Evolutionary conservation across 53 echinoderm and acorn worm genomes (phyloP).

Genomic region (Paracentrotus lividus): DNA sequence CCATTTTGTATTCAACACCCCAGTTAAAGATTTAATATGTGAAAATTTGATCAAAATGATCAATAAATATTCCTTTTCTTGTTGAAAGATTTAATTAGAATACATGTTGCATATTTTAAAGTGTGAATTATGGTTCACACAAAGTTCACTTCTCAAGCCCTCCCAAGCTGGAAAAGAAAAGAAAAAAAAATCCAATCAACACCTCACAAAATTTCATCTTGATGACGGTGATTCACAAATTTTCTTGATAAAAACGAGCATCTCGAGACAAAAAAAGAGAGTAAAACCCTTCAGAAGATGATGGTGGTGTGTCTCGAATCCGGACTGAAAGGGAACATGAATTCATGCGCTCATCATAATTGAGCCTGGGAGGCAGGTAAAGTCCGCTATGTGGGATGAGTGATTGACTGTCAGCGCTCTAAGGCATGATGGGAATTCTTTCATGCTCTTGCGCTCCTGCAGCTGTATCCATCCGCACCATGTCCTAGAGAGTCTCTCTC

Average conservation of each 20-base stretch:
- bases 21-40: not conserved
- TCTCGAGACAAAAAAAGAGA: not conserved
- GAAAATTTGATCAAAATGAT: not conserved
- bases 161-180: not conserved
- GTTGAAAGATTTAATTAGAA: not conserved
- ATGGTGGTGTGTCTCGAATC: not conserved
- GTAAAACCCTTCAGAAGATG: slow-evolving; percentile 32
- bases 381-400: slow-evolving; percentile 48
- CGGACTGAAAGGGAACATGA: not conserved
- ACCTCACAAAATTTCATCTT: slow-evolving; percentile 24
- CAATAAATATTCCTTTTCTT: not conserved
- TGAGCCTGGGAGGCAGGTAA: slow-evolving; percentile 43
- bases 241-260: not conserved
- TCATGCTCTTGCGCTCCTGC: slow-evolving; percentile 24
- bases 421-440: slow-evolving; percentile 40
- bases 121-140: not conserved
- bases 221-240: slow-evolving; percentile 24
- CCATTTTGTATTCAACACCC: not conserved
- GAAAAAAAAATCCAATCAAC: slow-evolving; percentile 3
- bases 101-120: not conserved
- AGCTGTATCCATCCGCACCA: slow-evolving; percentile 55
- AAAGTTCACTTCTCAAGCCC: slow-evolving; percentile 14
- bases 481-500: not conserved
- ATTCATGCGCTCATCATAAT: slow-evolving; percentile 64
- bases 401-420: slow-evolving; percentile 47